A percentile compares a stretch with the other conserved stretches of the same genome.
Evolutionary conservation across 2,797 vertebrate species (phyloP).

Genomic region (Pelodytes ibericus): DNA sequence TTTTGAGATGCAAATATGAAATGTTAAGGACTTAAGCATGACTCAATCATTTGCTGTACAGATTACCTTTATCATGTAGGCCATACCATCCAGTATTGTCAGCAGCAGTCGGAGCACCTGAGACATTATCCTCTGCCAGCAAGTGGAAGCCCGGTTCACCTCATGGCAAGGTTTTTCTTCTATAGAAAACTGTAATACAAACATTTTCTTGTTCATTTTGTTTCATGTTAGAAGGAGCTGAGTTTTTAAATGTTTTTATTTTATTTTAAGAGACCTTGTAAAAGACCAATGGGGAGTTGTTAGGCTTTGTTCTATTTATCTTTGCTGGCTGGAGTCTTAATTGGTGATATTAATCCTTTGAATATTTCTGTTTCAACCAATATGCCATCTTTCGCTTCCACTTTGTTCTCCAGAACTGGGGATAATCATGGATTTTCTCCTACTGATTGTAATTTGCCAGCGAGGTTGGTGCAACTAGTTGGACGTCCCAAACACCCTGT

Average conservation of each 20-base stretch:
- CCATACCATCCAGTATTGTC: too few relatives aligned
- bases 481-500: constrained; percentile 32
- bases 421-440: constrained; percentile 58
- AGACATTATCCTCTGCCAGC: too few relatives aligned
- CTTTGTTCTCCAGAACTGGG: constrained; percentile 51
- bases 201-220: background rate
- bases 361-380: constrained; percentile 47
- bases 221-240: background rate
- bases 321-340: constrained; percentile 56
- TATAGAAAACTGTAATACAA: too few relatives aligned
- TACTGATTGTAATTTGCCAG: constrained; percentile 57
- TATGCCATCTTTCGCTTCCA: constrained; percentile 13
- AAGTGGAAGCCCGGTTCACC: too few relatives aligned
- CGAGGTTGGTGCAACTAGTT: constrained; percentile 49
- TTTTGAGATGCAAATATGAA: too few relatives aligned
- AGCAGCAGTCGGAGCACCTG: too few relatives aligned
- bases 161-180: too few relatives aligned
- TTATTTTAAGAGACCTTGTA: background rate
- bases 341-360: constrained; percentile 59
- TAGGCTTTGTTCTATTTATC: constrained; percentile 51
- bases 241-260: background rate
- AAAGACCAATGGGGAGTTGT: constrained; percentile 36
- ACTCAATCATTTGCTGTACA: too few relatives aligned
- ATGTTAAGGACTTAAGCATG: too few relatives aligned
- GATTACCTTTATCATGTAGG: too few relatives aligned